Evolutionary conservation across 1,140 invertebrate species (phyloP), one percentile per base, ranked within the genome.

Genomic region (Zaprionus ghesquierei): DNA sequence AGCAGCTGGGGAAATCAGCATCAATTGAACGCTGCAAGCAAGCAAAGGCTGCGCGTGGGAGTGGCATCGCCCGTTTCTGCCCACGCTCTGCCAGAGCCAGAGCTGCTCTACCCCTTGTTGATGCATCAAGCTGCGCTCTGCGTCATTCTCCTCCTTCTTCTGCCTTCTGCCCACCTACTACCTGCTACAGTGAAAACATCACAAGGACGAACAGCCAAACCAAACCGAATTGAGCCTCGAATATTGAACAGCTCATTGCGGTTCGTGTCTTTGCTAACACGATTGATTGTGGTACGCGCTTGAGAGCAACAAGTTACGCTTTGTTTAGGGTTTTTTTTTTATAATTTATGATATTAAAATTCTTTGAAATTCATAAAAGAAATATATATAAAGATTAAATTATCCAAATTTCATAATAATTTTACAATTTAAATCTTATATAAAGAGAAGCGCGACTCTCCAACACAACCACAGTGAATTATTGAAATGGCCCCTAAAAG

Each of bases 31-130:
- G 31, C 35, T 56, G 69, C 69, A 54, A n/a, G 27, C 56, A 31
- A 41, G 69, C 35, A 20, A 18, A 20, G 12, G 44, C 61, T 56
- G 76, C 64, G 41, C 27, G 80, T 84, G 69, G 77, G 77, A 85
- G 81, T 73, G 81, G 81, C 81, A 77, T 66, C 15, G 41, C 51
- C 31, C 31, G 41, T 27, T 35, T 53, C 44, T 33, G 31, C n/a
- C 27, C 27, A n/a, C n/a, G n/a, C n/a, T n/a, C n/a, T n/a, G n/a
- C n/a, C n/a, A n/a, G n/a, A n/a, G n/a, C n/a, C n/a, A n/a, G n/a
- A n/a, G n/a, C n/a, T n/a, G n/a, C n/a, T n/a, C 41, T 56, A 15
- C 31, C 25, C 13, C 61, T 44, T 41, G 31, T 49, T 15, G 49
- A n/a, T 46, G 63, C 38, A 29, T 29, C 27, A 29, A 29, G 27